Percentiles rank a stretch among this genome's conserved stretches.
phyloP scores from a whole-genome alignment of 2,113 vertebrate species.

The Speoplatyrhinus poulsoni region DNA sequence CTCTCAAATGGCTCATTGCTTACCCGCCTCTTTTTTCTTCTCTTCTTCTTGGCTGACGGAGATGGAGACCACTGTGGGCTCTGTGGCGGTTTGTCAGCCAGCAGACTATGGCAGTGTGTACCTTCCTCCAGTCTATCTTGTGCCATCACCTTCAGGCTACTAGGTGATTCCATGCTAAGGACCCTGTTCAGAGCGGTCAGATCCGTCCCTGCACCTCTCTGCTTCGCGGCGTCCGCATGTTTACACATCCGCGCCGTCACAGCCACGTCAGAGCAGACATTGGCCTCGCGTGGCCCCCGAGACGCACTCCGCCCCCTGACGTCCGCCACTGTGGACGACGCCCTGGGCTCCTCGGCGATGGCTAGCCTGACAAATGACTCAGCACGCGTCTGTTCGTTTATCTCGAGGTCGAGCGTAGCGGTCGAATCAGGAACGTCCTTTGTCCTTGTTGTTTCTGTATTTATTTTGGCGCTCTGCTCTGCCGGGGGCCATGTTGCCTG shows the following conservation, averaged over 20 bases:
- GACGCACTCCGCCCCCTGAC: slow-evolving; percentile 9
- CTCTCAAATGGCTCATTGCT: slow-evolving; percentile 47
- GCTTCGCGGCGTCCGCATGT: slow-evolving; percentile 10
- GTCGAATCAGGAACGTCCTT: slow-evolving; percentile 20
- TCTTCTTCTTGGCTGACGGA: slow-evolving; percentile 61
- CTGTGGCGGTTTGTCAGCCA: slow-evolving; percentile 20
- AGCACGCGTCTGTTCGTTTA: slow-evolving; percentile 24
- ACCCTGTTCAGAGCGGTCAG: slow-evolving; percentile 13
- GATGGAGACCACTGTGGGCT: slow-evolving; percentile 42
- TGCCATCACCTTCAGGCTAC: slow-evolving; percentile 5
- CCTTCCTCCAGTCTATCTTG: slow-evolving; percentile 20
- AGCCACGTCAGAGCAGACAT: neutral
- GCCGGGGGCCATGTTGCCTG: slow-evolving; percentile 22
- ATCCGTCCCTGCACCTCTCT: slow-evolving; percentile 9
- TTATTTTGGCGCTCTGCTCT: slow-evolving; percentile 24
- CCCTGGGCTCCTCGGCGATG: slow-evolving; percentile 25
- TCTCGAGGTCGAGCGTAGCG: slow-evolving; percentile 15
- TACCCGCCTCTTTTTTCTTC: slow-evolving; percentile 67
- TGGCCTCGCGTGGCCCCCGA: slow-evolving; percentile 3
- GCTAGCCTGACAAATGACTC: slow-evolving; percentile 27
- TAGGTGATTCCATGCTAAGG: slow-evolving; percentile 3
- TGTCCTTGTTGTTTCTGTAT: slow-evolving; percentile 32
- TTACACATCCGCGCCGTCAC: neutral
- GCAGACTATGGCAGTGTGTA: neutral
- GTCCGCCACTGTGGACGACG: slow-evolving; percentile 32